Conservation (phyloP, 2,888 invertebrate genomes). For the Drosophila infuscata region DNA sequence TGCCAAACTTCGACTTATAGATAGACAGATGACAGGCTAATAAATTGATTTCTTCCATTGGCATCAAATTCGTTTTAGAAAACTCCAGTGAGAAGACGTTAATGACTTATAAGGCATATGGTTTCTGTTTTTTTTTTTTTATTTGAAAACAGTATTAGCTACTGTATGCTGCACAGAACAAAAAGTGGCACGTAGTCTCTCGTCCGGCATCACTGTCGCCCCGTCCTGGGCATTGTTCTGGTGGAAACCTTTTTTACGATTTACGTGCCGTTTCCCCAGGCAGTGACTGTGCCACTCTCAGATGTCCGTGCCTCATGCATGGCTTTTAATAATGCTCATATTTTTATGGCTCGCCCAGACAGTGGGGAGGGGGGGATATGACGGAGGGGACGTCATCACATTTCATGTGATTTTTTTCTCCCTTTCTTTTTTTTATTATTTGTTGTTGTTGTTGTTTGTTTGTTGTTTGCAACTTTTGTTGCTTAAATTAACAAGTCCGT, state of each 20-base stretch:
- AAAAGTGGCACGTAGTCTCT: slow-evolving; percentile 40
- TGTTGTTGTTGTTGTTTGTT: slow-evolving; percentile 22
- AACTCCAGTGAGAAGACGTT: slow-evolving; percentile 35
- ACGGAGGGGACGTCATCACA: slow-evolving; percentile 59
- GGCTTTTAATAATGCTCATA: slow-evolving; percentile 78
- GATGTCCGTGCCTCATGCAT: slow-evolving; percentile 57
- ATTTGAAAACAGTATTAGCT: slow-evolving; percentile 25
- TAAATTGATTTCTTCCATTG: neutral
- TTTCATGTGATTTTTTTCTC: slow-evolving; percentile 63
- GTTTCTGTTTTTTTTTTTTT: neutral
- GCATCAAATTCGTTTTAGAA: slow-evolving; percentile 12
- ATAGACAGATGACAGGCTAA: neutral
- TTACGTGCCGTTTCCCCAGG: slow-evolving; percentile 74
- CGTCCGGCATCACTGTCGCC: slow-evolving; percentile 12
- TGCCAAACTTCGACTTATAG: neutral
- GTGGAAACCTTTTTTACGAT: slow-evolving; percentile 76
- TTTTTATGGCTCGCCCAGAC: slow-evolving; percentile 68
- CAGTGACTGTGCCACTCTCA: slow-evolving; percentile 40
- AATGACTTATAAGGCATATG: slow-evolving; percentile 28
- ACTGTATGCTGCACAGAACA: slow-evolving; percentile 17
- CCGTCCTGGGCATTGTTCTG: slow-evolving; percentile 36
- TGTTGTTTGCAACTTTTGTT: slow-evolving; percentile 67
- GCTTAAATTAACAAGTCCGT: slow-evolving; percentile 72
- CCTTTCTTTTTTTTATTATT: slow-evolving; percentile 22
- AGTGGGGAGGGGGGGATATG: slow-evolving; percentile 18